Conservation (phyloP, 2,113 vertebrate genomes). For the Zosterops pallidus region DNA sequence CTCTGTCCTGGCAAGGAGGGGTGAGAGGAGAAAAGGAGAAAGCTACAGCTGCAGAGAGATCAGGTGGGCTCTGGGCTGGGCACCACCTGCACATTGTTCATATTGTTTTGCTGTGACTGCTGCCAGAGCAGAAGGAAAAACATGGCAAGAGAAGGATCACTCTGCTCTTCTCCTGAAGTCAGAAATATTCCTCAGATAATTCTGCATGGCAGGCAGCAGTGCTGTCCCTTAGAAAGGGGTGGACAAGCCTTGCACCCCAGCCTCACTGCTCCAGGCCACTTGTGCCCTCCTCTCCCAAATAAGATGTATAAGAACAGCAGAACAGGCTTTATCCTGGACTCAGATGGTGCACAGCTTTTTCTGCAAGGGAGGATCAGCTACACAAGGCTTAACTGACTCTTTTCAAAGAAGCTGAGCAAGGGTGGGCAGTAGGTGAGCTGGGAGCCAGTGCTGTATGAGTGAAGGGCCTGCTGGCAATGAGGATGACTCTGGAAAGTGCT, state of each 20-base stretch:
- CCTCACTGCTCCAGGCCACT: neutral
- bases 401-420: neutral
- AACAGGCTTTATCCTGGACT: neutral
- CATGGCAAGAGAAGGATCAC: accelerated
- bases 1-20: accelerated
- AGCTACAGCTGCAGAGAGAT: neutral
- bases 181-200: accelerated
- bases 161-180: neutral
- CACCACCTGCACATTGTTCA: accelerated
- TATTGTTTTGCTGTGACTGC: neutral
- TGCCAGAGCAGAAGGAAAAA: neutral
- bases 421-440: neutral
- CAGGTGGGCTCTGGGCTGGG: neutral
- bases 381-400: neutral
- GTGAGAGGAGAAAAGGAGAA: neutral
- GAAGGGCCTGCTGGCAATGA: neutral
- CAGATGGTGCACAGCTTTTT: neutral
- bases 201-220: neutral
- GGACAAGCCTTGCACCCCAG: neutral
- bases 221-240: neutral
- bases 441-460: neutral
- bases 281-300: neutral
- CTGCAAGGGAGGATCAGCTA: neutral
- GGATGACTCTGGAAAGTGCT: neutral
- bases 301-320: neutral